phyloP scores from a whole-genome alignment of 2,113 vertebrate species.

The Calidris pugnax region DNA sequence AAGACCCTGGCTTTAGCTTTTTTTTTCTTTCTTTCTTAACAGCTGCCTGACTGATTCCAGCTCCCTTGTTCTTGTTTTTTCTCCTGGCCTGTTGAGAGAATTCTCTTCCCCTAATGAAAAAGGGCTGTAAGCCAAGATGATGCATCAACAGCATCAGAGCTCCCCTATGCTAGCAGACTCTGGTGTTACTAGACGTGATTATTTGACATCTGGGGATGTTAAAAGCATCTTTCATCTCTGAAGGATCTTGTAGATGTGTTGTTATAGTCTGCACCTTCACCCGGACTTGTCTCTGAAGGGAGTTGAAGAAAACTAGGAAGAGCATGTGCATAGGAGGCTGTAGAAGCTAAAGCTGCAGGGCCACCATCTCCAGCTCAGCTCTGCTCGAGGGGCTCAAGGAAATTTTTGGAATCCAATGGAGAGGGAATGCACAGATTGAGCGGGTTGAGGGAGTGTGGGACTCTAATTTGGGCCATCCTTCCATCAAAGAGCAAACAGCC shows the following conservation, averaged over 20 bases:
- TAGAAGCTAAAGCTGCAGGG: not conserved
- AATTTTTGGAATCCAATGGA: not conserved
- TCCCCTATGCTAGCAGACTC: not conserved
- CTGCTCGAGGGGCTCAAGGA: not conserved
- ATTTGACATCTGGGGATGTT: not conserved
- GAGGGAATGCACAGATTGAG: not conserved
- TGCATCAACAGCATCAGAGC: not conserved
- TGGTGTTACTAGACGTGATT: not conserved
- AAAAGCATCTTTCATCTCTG: not conserved
- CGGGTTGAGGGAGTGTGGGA: not conserved
- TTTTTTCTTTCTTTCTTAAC: not conserved
- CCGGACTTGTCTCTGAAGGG: not conserved
- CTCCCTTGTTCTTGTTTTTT: not conserved
- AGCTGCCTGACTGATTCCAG: not conserved
- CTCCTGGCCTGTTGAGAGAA: not conserved
- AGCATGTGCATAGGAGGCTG: not conserved
- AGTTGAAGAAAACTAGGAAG: not conserved
- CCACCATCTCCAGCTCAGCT: not conserved
- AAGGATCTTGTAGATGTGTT: not conserved
- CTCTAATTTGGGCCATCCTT: not conserved
- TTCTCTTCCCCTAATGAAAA: not conserved
- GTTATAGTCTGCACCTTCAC: not conserved
- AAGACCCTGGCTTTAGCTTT: not conserved
- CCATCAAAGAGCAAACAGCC: not conserved
- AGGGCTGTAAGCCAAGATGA: not conserved